These are phyloP conservation scores for Pangasius macronema DNA, from an alignment of 2,797 vertebrate species.

Conservation along the genomic window DNA sequence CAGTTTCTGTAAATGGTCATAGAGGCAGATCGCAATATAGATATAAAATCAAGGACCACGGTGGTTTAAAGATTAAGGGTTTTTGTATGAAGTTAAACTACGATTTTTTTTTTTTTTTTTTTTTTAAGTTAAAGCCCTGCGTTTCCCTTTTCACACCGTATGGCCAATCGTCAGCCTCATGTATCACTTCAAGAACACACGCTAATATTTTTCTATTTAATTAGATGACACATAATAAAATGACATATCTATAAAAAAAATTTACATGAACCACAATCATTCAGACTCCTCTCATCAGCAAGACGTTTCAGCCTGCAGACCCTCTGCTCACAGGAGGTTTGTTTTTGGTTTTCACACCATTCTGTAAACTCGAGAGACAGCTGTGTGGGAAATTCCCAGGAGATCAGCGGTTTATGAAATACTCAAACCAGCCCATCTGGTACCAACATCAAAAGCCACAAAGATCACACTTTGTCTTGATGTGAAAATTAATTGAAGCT, in stretches of 20 bases:
- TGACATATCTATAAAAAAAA: not conserved
- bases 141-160: not conserved
- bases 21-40: not conserved
- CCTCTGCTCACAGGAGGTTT: no score
- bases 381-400: not conserved
- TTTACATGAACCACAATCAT: not conserved
- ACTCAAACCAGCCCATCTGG: not conserved
- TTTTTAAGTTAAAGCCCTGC: not conserved
- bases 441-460: not conserved
- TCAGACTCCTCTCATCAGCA: not conserved
- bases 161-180: not conserved
- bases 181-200: not conserved
- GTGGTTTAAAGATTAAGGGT: not conserved
- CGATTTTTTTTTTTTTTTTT: not conserved
- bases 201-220: not conserved
- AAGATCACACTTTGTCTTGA: not conserved
- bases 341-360: no score
- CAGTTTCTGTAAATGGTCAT: slow-evolving; percentile 79
- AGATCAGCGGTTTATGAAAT: not conserved
- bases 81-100: not conserved
- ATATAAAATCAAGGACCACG: not conserved
- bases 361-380: no score
- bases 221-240: not conserved
- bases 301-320: no score
- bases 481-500: not conserved